These are phyloP conservation scores for Otis tarda DNA, from an alignment of 2,113 vertebrate genomes.

Conservation along the genomic window DNA sequence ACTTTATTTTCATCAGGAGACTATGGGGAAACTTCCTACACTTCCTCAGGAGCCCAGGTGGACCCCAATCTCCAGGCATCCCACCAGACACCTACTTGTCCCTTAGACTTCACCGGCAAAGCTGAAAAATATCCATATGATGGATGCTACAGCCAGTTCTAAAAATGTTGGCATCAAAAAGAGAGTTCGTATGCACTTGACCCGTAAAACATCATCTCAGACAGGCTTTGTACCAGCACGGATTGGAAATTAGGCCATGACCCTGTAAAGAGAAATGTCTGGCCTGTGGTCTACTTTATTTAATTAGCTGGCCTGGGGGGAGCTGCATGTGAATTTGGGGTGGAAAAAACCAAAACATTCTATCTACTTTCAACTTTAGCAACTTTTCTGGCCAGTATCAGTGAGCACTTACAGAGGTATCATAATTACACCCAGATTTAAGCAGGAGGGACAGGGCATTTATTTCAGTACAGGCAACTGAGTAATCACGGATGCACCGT, in stretches of 20 bases:
- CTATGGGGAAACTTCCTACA: not conserved
- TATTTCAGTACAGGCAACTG: not conserved
- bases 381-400: not conserved
- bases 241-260: not conserved
- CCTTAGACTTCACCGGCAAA: not conserved
- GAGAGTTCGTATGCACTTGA: not conserved
- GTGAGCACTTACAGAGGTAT: not conserved
- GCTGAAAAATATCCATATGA: not conserved
- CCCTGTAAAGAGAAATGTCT: not conserved
- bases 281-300: not conserved
- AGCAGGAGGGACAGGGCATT: not conserved
- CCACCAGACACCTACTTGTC: not conserved
- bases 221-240: not conserved
- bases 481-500: fast-evolving
- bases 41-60: not conserved
- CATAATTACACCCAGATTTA: not conserved
- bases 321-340: not conserved
- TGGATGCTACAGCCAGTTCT: not conserved
- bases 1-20: not conserved
- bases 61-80: not conserved
- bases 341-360: not conserved
- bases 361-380: not conserved
- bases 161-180: not conserved
- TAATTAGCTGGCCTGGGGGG: not conserved
- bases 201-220: not conserved